phyloP scores from a whole-genome alignment of 2,888 invertebrate genomes.

The Spisula subtruncata region DNA sequence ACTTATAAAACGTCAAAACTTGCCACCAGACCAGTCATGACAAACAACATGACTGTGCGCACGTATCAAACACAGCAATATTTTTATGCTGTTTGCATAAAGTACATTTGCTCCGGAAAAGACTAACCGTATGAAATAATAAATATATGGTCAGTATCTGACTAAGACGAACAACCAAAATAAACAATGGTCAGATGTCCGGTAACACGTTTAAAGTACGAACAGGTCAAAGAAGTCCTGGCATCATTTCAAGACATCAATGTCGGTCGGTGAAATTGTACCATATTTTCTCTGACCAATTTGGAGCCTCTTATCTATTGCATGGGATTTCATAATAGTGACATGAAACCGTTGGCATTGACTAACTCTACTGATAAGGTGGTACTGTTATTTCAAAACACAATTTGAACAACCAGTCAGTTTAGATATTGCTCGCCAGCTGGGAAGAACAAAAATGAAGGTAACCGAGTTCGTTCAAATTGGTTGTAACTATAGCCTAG shows the following conservation, averaged over 20 bases:
- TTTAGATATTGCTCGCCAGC: background rate
- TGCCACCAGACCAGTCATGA: too few species aligned
- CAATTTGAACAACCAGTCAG: background rate
- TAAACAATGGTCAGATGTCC: too few species aligned
- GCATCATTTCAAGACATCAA: background rate
- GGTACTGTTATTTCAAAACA: background rate
- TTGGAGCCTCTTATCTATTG: background rate
- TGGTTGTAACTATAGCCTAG: too few species aligned
- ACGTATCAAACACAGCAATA: too few species aligned
- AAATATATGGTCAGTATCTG: too few species aligned
- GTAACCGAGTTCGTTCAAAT: background rate
- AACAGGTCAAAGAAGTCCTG: background rate
- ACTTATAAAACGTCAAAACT: too few species aligned
- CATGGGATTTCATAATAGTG: background rate
- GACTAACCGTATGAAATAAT: too few species aligned
- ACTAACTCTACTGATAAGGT: background rate
- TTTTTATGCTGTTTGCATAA: too few species aligned
- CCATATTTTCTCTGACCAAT: background rate
- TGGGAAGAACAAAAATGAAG: conserved; percentile 18
- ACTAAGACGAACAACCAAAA: too few species aligned
- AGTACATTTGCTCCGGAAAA: too few species aligned
- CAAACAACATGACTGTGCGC: too few species aligned
- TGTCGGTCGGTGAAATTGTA: background rate
- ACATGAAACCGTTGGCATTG: background rate
- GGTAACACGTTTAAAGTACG: background rate